Evolutionary conservation across 1,140 invertebrate species (phyloP), one percentile per base, ranked within the genome.

Genomic region (Phthorimaea operculella): DNA sequence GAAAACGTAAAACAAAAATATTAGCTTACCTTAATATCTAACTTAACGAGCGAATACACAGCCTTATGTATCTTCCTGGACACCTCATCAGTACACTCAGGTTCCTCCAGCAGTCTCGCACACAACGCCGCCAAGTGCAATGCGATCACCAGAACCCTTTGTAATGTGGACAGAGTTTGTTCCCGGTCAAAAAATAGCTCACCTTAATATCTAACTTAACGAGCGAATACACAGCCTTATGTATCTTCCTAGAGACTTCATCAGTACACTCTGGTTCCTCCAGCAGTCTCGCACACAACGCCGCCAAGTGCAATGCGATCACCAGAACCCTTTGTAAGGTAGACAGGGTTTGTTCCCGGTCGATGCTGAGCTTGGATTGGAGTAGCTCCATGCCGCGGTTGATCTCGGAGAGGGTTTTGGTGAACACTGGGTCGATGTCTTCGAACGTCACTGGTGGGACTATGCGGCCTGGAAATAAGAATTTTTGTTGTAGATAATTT

Each of bases 91-190:
- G 79, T 82, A 58, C 87, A 85, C 59, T 54, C 89, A 68, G 66
- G 81, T 64, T 87, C 87, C 51, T 85, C 87, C 14, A 90, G 68
- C 45, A 90, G 71, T n/a, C 88, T 89, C 18, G 93, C 91, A 62
- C 94, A 86, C 15, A 96, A 78, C 65, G 91, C 92, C 16, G 92
- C 91, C 51, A 95, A 82, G 69, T 97, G 94, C 57, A 97, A 86
- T 5, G 94, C 91, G 63, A 96, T 95, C n/a, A 96, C 90, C 56
- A 98, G 83, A 21, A 95, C 91, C 62, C 94, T 88, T 68, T 95
- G 94, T 44, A 97, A 88, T 57, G 93, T 91, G 28, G 89, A 90
- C 42, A 90, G 79, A 70, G 96, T 94, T 66, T 90, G 87, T 54
- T 93, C 90, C 42, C 87, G 84, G 61, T 87, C 14, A 2, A 47